Conservation (phyloP, 2,113 vertebrate species). For the Hiodon tergisus region DNA sequence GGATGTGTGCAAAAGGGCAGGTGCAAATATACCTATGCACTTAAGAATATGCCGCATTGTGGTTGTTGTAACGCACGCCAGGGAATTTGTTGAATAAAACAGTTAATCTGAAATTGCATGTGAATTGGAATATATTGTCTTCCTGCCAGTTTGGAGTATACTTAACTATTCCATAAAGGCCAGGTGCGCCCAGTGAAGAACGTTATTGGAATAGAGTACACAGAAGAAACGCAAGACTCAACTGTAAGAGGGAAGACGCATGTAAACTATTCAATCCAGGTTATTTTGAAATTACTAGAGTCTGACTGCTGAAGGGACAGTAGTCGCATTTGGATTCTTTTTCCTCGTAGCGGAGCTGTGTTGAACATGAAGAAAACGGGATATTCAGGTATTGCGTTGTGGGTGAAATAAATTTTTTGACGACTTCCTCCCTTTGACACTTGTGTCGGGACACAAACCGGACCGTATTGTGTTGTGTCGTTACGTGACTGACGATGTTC, state of each 20-base stretch:
- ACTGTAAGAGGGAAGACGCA: neutral
- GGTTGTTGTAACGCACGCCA: neutral
- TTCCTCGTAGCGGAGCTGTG: neutral
- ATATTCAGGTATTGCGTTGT: slow-evolving; percentile 17
- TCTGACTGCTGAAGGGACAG: neutral
- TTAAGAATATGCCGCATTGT: neutral
- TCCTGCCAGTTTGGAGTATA: neutral
- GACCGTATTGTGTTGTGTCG: neutral
- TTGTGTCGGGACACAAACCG: neutral
- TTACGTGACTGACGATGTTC: neutral
- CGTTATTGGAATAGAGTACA: neutral
- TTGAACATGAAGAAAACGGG: slow-evolving; percentile 22
- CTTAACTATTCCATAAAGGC: neutral
- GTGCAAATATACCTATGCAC: neutral
- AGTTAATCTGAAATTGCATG: neutral
- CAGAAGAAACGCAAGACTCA: neutral
- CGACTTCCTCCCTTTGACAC: neutral
- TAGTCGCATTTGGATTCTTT: neutral
- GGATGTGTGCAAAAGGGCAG: slow-evolving; percentile 17
- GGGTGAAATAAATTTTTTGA: neutral
- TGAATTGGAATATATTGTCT: neutral
- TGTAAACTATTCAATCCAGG: neutral
- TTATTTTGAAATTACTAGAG: neutral
- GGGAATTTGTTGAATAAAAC: neutral
- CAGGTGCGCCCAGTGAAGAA: neutral